Base-by-base conservation (phyloP, 2,797 vertebrate genomes). In the Heterohyrax brucei region DNA sequence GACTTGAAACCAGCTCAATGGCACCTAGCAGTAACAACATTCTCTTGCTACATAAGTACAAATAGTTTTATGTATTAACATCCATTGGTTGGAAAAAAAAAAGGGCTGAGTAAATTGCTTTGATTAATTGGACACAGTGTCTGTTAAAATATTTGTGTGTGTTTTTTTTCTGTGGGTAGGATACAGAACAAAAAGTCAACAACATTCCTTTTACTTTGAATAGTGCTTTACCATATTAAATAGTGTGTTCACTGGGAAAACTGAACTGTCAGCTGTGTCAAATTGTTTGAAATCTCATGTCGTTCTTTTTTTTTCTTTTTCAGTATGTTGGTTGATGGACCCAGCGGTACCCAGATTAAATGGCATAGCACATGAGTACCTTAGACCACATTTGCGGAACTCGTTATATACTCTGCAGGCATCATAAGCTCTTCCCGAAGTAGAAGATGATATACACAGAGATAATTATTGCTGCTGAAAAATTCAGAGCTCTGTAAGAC, bases 371-470 rank as follows among this genome's bases (percentile, higher is more conserved):
- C 80, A 26, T 85, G 39, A 91, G 85, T 50, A 96, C 94, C 86
- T 85, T 90, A 76, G 83, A 82, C n/a, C 24, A 87, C 93, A 96
- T 95, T 30, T 78, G 83, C 9, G 73, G 95, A 68, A 85, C 62
- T 97, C 53, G 46, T 82, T 82, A 77, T 50, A 21, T 12, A 81
- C 86, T 91, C 77, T 28, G 89, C 68, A 61, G 33, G 66, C 77
- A 87, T 83, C 33, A 66, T 28, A 64, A 83, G 72, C 89, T 79
- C 75, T 96, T 93, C 50, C 59, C 9, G 94, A 82, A 95, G 80
- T 77, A 95, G 95, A 89, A 96, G 96, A 96, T 91, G 73, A 66
- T 94, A 53, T 39, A 48, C 0, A 5, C 30, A 88, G 92, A 92
- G 26, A 94, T 97, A 94, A 94, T 79, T 96, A 91, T 8, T 70